Evolutionary conservation across 2,888 invertebrate genomes (phyloP), one percentile per base, ranked within the genome.

Genomic region (Caenorhabditis auriculariae): DNA sequence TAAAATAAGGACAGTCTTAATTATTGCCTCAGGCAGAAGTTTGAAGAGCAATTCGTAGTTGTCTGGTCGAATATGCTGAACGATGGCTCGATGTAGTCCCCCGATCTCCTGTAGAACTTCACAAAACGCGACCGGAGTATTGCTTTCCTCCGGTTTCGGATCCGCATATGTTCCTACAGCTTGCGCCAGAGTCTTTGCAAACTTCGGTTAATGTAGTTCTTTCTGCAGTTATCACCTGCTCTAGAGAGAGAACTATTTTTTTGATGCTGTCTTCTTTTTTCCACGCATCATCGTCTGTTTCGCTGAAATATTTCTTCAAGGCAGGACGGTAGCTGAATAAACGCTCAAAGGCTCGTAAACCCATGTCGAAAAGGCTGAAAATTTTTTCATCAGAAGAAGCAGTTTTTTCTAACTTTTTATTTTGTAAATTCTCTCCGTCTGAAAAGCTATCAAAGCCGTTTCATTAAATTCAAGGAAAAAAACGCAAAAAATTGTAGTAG

Each of bases 361-460:
- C 60, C 21, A 60, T 50, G 23, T 60, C 55, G 23, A 50, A 55
- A 6, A 55, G 35, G n/a, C 60, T 60, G 26, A 35, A 59, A 41
- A 23, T 12, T 37, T n/a, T 23, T 32, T 24, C 27, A 12, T 24
- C 27, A 38, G 26, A 48, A 7, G 28, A 38, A 2, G 6, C 12
- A 3, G 27, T 12, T 4, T 29, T 29, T 15, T 42, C 41, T 53
- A 27, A 60, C 60, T 38, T 41, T 35, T 60, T n/a, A n/a, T n/a
- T n/a, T n/a, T n/a, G n/a, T n/a, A n/a, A n/a, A n/a, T n/a, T n/a
- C n/a, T n/a, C n/a, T n/a, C n/a, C n/a, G n/a, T n/a, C n/a, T n/a
- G n/a, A n/a, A n/a, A n/a, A n/a, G n/a, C n/a, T n/a, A n/a, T n/a
- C n/a, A n/a, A n/a, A n/a, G n/a, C n/a, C n/a, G n/a, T n/a, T n/a